These are phyloP conservation scores for Crossaster papposus DNA, from an alignment of 53 echinoderm and acorn worm species.

Conservation along the genomic window DNA sequence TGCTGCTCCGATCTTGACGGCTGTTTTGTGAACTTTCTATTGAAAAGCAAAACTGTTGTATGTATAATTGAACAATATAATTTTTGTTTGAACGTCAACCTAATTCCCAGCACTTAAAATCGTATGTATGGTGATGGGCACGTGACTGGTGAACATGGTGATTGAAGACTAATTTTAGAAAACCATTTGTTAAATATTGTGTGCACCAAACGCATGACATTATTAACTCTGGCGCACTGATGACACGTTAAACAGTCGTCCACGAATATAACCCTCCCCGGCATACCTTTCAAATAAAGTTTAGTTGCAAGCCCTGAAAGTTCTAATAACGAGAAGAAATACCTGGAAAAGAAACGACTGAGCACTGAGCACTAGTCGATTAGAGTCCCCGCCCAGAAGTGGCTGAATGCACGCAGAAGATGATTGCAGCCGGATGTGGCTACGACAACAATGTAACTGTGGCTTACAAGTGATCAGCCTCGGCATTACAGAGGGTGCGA, in stretches of 20 bases:
- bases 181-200: too few relatives aligned
- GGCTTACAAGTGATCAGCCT: not conserved
- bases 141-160: too few relatives aligned
- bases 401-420: not conserved
- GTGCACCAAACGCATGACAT: too few relatives aligned
- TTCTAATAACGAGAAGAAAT: not conserved
- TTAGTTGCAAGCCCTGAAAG: not conserved
- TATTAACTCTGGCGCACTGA: too few relatives aligned
- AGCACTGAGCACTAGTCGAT: not conserved
- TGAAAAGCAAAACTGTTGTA: too few relatives aligned
- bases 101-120: too few relatives aligned
- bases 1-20: not conserved
- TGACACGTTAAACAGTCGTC: too few relatives aligned
- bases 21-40: slow-evolving; percentile 20
- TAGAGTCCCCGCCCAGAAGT: not conserved
- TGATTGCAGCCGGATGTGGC: not conserved
- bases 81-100: too few relatives aligned
- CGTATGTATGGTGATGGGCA: too few relatives aligned
- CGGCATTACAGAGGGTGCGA: not conserved
- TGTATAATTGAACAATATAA: not conserved
- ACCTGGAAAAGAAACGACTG: not conserved
- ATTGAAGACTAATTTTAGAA: too few relatives aligned
- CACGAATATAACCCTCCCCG: too few relatives aligned
- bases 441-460: not conserved
- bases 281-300: not conserved